Percentiles rank a stretch among this genome's conserved stretches.
Conservation (phyloP, 2,888 invertebrate species). For the Synergus gifuensis region DNA sequence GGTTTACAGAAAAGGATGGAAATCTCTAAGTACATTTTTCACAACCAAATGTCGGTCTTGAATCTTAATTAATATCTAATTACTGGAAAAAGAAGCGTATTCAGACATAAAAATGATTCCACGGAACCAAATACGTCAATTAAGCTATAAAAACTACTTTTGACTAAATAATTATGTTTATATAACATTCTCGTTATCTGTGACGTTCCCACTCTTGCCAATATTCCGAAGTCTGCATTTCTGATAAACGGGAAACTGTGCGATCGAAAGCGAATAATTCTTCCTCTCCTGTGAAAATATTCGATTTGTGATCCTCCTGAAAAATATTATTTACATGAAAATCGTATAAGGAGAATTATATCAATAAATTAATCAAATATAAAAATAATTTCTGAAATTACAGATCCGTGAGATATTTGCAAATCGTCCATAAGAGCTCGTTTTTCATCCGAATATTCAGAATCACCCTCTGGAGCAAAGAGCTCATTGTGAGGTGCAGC, state of each 20-base stretch:
- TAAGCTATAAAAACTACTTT: background rate
- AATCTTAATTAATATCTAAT: background rate
- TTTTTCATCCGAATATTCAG: constrained; percentile 86
- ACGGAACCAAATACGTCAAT: background rate
- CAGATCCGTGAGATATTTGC: constrained; percentile 87
- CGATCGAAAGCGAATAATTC: constrained; percentile 98
- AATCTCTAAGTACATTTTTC: background rate
- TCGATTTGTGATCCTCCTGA: constrained; percentile 88
- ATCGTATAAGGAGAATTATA: background rate
- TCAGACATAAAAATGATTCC: background rate
- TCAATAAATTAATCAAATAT: constrained; percentile 3
- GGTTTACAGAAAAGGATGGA: background rate
- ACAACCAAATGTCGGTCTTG: background rate
- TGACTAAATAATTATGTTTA: constrained; percentile 16
- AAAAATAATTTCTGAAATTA: constrained; percentile 74
- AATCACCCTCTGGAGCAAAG: constrained; percentile 81
- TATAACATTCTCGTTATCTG: constrained; percentile 60
- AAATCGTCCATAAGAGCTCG: constrained; percentile 97
- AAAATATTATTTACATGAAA: constrained; percentile 37
- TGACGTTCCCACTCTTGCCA: constrained; percentile 89
- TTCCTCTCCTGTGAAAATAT: constrained; percentile 98
- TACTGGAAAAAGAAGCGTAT: background rate
- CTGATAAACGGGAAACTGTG: constrained; percentile 93
- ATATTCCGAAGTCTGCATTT: constrained; percentile 97
- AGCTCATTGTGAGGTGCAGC: constrained; percentile 87